Base-by-base conservation (phyloP, 2,888 invertebrate genomes). In the Dryobotodes eremita region DNA sequence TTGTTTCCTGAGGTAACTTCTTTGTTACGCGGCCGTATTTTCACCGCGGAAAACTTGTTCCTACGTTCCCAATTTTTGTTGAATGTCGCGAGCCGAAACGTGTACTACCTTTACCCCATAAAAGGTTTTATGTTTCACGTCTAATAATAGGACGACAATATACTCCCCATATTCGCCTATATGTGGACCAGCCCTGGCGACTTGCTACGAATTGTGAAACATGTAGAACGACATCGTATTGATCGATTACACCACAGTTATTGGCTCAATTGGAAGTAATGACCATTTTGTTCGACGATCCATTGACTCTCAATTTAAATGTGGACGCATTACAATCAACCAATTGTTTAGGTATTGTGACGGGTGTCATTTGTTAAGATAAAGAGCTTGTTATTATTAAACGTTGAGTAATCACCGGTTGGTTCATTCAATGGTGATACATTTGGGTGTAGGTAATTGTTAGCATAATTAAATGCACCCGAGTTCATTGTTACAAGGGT, bases 221-320 rank as follows among this genome's bases (percentile, higher is more conserved):
- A 78, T 68, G 31, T 77, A 59, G 59, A 77, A 82, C 81, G 36
- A 76, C 57, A 62, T 59, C 31, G 55, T 79, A 89, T 87, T 89
- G 90, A 84, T 87, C 85, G 88, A 89, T 84, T 71, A 79, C 69
- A 61, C 66, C 61, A 68, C 69, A 70, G 69, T 84, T 83, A 89
- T 89, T 89, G 82, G 79, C 78, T 79, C 86, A 90, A 89, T 89
- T 90, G 88, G 80, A 69, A 81, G 64, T 83, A 88, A 84, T 84
- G 65, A 68, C 57, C 61, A 66, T 85, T 85, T 78, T 71, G 73
- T 79, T 82, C 50, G 70, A 71, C 73, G 69, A 80, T 64, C 75
- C 74, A 90, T 89, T 90, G 86, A 48, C 77, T 86, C 78, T 83
- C 83, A 89, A 89, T 89, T 89, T 82, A 87, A 84, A 88, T 84